These are phyloP conservation scores for Zhuqinia jingwanae DNA, from an alignment of 2,888 invertebrate genomes.

Conservation along the genomic window DNA sequence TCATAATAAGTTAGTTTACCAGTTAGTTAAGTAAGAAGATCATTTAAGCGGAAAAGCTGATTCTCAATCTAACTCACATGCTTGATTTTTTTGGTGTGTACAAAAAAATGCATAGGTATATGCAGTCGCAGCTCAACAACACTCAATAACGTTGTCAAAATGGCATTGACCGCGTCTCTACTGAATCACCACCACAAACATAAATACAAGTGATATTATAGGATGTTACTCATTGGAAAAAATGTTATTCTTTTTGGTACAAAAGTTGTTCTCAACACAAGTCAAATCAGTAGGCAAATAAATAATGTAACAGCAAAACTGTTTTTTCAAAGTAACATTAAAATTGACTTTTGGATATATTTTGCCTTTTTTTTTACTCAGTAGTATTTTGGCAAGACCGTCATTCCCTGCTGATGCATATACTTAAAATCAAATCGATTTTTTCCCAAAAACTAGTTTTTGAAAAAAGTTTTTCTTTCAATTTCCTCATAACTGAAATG, in stretches of 20 bases:
- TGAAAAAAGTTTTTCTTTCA: too few relatives aligned
- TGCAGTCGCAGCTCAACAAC: too few relatives aligned
- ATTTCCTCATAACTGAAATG: too few relatives aligned
- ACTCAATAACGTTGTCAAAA: not conserved
- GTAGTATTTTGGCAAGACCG: too few relatives aligned
- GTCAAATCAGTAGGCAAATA: not conserved
- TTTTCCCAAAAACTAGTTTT: too few relatives aligned
- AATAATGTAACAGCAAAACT: not conserved
- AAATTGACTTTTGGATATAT: not conserved
- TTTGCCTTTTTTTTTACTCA: too few relatives aligned
- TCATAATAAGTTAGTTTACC: not conserved
- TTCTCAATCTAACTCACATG: not conserved
- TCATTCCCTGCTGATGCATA: too few relatives aligned
- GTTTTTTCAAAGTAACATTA: not conserved
- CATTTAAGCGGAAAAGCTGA: conserved; percentile 15
- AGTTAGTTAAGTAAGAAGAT: conserved; percentile 7
- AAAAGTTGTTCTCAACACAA: not conserved
- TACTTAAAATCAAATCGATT: too few relatives aligned
- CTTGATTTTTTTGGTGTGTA: too few relatives aligned
- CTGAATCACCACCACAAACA: not conserved
- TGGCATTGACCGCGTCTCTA: conserved; percentile 50
- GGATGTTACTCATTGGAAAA: not conserved
- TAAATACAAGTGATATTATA: too few relatives aligned
- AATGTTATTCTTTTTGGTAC: not conserved
- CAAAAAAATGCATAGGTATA: not conserved